Conservation (phyloP, 1,140 invertebrate species). For the Pogonomyrmex californicus region DNA sequence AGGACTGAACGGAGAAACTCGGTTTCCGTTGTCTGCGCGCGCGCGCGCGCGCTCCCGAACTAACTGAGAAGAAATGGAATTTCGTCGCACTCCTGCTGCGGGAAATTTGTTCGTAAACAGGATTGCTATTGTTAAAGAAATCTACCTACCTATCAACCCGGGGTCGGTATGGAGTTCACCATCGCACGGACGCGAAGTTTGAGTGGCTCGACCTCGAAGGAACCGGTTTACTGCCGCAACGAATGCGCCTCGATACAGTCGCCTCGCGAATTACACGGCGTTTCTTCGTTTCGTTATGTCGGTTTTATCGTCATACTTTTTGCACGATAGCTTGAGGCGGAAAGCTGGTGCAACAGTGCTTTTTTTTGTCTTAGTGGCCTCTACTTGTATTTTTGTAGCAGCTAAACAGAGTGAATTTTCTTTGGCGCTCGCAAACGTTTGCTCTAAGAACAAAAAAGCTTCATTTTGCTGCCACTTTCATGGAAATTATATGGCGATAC, state of each 20-base stretch:
- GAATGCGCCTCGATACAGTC: conserved; percentile 19
- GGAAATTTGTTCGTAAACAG: conserved; percentile 61
- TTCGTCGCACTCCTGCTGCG: conserved; percentile 23
- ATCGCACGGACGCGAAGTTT: conserved; percentile 5
- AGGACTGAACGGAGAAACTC: background rate
- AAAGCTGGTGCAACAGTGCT: background rate
- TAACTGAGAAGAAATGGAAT: conserved; percentile 39
- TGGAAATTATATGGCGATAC: background rate
- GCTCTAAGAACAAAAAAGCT: background rate
- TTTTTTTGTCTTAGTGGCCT: background rate
- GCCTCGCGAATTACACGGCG: background rate
- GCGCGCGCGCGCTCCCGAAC: background rate
- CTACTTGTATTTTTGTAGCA: background rate
- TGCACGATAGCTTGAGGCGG: background rate
- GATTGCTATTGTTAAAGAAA: conserved; percentile 57
- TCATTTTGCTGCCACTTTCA: background rate
- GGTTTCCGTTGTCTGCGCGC: conserved; percentile 19
- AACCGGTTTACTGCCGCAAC: conserved; percentile 14
- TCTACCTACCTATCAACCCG: background rate
- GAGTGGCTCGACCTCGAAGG: background rate
- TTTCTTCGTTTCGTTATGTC: conserved; percentile 27
- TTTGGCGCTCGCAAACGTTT: background rate
- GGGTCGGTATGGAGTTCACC: background rate
- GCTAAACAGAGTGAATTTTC: conserved; percentile 22
- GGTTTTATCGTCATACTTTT: conserved; percentile 38